phyloP scores from a whole-genome alignment of 64 coral and sea anemone species.

The Actinia equina region DNA sequence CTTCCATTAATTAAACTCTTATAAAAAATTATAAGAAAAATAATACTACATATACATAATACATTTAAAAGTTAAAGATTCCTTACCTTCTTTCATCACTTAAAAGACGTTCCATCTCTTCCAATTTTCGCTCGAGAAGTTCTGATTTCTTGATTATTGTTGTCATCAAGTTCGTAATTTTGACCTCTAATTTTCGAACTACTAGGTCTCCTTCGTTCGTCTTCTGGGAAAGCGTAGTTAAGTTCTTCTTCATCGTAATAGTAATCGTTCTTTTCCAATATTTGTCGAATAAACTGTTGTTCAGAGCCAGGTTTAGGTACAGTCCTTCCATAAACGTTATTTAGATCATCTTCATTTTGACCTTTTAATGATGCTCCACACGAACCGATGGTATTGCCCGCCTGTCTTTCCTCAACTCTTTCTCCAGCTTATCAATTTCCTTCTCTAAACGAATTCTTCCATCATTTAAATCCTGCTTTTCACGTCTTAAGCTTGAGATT shows the following conservation, averaged over 20 bases:
- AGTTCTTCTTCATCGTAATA: slow-evolving; percentile 49
- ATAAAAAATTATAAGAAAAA: background rate
- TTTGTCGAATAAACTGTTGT: slow-evolving; percentile 86
- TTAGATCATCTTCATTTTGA: slow-evolving; percentile 14
- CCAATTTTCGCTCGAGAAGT: slow-evolving; percentile 63
- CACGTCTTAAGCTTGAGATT: slow-evolving; percentile 71
- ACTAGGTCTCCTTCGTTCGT: slow-evolving; percentile 22
- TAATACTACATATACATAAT: background rate
- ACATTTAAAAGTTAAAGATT: background rate
- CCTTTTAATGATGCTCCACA: slow-evolving; percentile 80
- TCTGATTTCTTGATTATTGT: slow-evolving; percentile 57
- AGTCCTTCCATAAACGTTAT: slow-evolving; percentile 70
- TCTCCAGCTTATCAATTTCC: slow-evolving; percentile 80
- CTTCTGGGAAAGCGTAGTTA: slow-evolving; percentile 23
- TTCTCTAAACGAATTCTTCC: slow-evolving; percentile 59
- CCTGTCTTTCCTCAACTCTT: slow-evolving; percentile 74
- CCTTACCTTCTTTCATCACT: slow-evolving; percentile 81
- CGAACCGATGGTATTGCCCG: slow-evolving; percentile 73
- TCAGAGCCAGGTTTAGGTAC: slow-evolving; percentile 79
- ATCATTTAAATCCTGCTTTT: slow-evolving; percentile 55
- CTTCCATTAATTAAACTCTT: background rate
- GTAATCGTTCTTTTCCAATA: slow-evolving; percentile 80
- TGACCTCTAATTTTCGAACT: slow-evolving; percentile 16
- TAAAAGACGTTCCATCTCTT: slow-evolving; percentile 79
- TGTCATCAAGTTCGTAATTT: slow-evolving; percentile 52